phyloP scores from a whole-genome alignment of 2,888 invertebrate species.

The Schizotus pectinicornis region DNA sequence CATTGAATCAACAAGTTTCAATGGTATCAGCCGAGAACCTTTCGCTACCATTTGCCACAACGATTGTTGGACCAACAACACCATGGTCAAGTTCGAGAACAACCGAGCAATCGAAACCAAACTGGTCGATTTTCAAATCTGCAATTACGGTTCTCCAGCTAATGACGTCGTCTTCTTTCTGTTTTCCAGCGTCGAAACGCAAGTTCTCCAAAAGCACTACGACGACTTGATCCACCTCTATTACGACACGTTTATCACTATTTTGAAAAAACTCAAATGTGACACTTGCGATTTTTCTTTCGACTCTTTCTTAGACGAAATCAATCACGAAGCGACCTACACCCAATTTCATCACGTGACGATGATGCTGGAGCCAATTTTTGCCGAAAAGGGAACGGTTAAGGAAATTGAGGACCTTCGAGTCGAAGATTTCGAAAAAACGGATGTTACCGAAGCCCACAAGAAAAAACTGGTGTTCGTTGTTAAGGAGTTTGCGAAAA shows the following conservation, averaged over 20 bases:
- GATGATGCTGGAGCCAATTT: constrained; percentile 5
- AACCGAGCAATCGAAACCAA: constrained; percentile 47
- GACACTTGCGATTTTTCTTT: constrained; percentile 51
- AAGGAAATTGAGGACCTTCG: not conserved
- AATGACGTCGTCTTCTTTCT: constrained; percentile 64
- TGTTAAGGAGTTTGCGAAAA: constrained; percentile 7
- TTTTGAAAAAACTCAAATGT: constrained; percentile 48
- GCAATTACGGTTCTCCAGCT: constrained; percentile 59
- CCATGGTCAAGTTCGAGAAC: constrained; percentile 59
- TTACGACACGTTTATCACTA: constrained; percentile 56
- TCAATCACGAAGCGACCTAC: constrained; percentile 46
- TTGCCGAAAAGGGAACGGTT: not conserved
- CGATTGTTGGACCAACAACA: constrained; percentile 68
- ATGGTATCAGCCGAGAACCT: constrained; percentile 44
- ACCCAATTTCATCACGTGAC: constrained; percentile 6
- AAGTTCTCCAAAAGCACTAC: constrained; percentile 54
- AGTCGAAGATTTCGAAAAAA: not conserved
- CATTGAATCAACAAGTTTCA: not conserved
- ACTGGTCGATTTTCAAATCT: constrained; percentile 65
- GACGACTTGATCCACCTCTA: constrained; percentile 60
- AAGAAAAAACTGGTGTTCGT: constrained; percentile 3
- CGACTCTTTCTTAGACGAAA: constrained; percentile 53
- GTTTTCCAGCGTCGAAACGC: constrained; percentile 58
- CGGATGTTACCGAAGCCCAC: not conserved
- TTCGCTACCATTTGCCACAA: constrained; percentile 63